A percentile compares a stretch with the other conserved stretches of the same genome.
Conservation (phyloP, 2,797 vertebrate species). For the Melanotaenia parkinsoni region DNA sequence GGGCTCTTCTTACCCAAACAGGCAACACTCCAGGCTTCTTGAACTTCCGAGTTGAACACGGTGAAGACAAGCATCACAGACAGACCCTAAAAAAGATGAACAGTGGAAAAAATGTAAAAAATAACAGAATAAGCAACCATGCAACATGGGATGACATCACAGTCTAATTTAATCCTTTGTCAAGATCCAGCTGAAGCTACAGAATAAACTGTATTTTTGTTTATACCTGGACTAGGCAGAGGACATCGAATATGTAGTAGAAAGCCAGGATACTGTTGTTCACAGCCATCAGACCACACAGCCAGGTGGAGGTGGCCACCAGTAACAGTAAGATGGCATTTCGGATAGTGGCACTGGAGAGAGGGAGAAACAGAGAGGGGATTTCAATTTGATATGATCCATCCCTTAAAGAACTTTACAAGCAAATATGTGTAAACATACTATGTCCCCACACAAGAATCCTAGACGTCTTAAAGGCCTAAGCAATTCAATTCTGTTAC, state of each 20-base stretch:
- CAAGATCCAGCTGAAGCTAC: background rate
- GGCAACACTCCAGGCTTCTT: conserved; percentile 91
- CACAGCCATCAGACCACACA: conserved; percentile 97
- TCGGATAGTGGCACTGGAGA: conserved; percentile 89
- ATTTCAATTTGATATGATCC: background rate
- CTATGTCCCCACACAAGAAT: background rate
- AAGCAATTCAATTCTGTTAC: background rate
- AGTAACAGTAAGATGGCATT: conserved; percentile 95
- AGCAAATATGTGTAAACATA: background rate
- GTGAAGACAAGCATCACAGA: conserved; percentile 92
- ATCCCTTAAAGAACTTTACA: background rate
- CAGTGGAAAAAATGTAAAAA: background rate
- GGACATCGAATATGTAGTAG: conserved; percentile 95
- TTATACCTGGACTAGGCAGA: conserved; percentile 94
- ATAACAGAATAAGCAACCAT: background rate
- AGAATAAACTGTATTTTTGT: background rate
- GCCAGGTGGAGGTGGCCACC: conserved; percentile 94
- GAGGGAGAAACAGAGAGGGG: conserved; percentile 45
- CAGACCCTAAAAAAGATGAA: conserved; percentile 82
- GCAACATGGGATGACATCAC: background rate
- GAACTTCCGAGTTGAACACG: conserved; percentile 91
- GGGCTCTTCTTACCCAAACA: conserved; percentile 91
- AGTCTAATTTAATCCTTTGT: background rate
- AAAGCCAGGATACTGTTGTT: conserved; percentile 98
- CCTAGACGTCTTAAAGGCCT: background rate